Conservation (phyloP, 2,888 invertebrate species). For the Bombylius discolor region DNA sequence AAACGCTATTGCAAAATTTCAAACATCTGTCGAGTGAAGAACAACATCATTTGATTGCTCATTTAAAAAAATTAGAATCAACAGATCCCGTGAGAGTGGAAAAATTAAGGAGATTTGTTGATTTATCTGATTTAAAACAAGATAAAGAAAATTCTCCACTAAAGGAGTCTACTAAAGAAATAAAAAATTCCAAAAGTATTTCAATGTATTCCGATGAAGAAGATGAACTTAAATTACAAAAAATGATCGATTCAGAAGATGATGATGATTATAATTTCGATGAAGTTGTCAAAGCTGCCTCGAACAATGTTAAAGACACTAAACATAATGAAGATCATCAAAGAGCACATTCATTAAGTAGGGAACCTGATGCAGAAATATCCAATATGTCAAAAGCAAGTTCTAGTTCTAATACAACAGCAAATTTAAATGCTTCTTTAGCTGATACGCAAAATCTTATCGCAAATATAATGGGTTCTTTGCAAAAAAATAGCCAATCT, state of each 20-base stretch:
- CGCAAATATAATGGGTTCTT: slow-evolving; percentile 48
- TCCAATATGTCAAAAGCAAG: slow-evolving; percentile 24
- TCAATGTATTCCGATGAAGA: slow-evolving; percentile 19
- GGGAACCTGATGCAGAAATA: slow-evolving; percentile 21
- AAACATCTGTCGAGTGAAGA: slow-evolving; percentile 69
- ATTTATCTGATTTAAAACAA: slow-evolving; percentile 35
- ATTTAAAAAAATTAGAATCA: slow-evolving; percentile 66
- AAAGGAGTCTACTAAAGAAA: slow-evolving; percentile 14
- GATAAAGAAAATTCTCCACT: slow-evolving; percentile 9
- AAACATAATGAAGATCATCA: slow-evolving; percentile 40
- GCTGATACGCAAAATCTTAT: slow-evolving; percentile 48
- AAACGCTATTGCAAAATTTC: slow-evolving; percentile 65
- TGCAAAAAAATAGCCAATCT: slow-evolving; percentile 28
- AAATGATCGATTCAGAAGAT: slow-evolving; percentile 46
- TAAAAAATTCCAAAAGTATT: not conserved
- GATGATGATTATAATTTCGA: slow-evolving; percentile 74
- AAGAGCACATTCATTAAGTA: slow-evolving; percentile 19
- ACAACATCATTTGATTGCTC: slow-evolving; percentile 68
- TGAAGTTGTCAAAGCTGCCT: slow-evolving; percentile 66
- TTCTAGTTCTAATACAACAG: slow-evolving; percentile 4
- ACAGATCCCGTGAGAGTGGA: slow-evolving; percentile 67
- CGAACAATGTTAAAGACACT: slow-evolving; percentile 55
- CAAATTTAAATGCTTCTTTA: slow-evolving; percentile 29
- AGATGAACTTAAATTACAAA: slow-evolving; percentile 25
- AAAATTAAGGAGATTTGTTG: slow-evolving; percentile 60